Percentiles rank a stretch among this genome's conserved stretches.
phyloP scores from a whole-genome alignment of 2,888 invertebrate genomes.

The Chaetogeoica ovagalla region DNA sequence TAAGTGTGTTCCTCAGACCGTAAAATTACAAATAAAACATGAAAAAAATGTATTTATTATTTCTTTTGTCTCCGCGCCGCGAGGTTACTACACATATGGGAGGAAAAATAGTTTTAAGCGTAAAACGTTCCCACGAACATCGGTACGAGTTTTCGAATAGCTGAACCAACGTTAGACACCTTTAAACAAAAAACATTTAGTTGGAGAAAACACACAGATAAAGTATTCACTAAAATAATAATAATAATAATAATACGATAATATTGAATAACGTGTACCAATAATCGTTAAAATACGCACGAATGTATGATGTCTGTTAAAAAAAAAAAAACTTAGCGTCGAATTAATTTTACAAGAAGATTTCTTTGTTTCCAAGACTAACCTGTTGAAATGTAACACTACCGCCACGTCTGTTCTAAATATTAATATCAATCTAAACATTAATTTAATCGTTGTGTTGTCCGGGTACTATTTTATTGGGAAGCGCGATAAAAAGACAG shows the following conservation, averaged over 20 bases:
- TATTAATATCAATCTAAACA: too few species aligned
- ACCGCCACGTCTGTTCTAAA: too few species aligned
- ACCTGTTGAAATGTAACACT: too few species aligned
- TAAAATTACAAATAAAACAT: slow-evolving; percentile 50
- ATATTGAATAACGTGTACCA: too few species aligned
- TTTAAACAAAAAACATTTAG: neutral
- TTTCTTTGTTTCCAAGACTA: too few species aligned
- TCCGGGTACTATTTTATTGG: too few species aligned
- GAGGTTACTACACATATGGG: slow-evolving; percentile 25
- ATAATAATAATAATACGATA: neutral
- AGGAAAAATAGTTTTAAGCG: slow-evolving; percentile 10
- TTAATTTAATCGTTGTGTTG: too few species aligned
- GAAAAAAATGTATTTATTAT: slow-evolving; percentile 40
- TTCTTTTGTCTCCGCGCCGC: slow-evolving; percentile 33
- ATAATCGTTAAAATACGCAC: too few species aligned
- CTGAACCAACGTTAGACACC: neutral
- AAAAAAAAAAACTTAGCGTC: too few species aligned
- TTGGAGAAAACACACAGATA: neutral
- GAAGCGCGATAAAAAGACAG: too few species aligned
- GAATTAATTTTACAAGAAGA: too few species aligned
- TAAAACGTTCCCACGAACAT: slow-evolving; percentile 44
- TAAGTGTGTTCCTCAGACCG: slow-evolving; percentile 42
- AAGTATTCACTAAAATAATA: neutral
- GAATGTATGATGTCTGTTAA: too few species aligned
- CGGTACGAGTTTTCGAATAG: slow-evolving; percentile 17